Evolutionary conservation across 2,888 invertebrate species (phyloP).

Genomic region (Tetranychus truncatus): DNA sequence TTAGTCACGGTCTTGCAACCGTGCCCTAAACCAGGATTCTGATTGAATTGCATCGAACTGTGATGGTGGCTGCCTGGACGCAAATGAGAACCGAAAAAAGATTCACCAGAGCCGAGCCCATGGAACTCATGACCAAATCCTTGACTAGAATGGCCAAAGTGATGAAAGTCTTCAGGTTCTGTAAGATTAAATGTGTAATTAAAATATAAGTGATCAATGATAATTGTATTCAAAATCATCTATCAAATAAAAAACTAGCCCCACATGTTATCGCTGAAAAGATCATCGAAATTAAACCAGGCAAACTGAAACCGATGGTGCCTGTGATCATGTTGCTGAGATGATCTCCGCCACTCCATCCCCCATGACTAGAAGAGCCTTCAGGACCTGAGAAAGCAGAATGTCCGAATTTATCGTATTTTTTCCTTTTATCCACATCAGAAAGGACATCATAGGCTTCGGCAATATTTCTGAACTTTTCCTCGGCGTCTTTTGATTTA

Average conservation of each 20-base stretch:
- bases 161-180: constrained; percentile 28
- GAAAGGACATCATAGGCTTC: constrained; percentile 38
- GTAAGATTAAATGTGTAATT: constrained; percentile 10
- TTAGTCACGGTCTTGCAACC: constrained; percentile 32
- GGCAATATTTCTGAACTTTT: constrained; percentile 38
- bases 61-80: constrained; percentile 17
- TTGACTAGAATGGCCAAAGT: constrained; percentile 24
- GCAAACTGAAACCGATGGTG: constrained; percentile 19
- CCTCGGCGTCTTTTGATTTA: constrained; percentile 36
- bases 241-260: not conserved
- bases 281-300: constrained; percentile 32
- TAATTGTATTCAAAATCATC: not conserved
- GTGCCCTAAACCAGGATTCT: constrained; percentile 14
- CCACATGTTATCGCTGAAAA: constrained; percentile 27
- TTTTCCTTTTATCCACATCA: constrained; percentile 34
- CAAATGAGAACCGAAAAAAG: constrained; percentile 29
- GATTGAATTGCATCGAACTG: constrained; percentile 12
- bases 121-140: constrained; percentile 25
- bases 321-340: constrained; percentile 14
- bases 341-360: constrained; percentile 26
- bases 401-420: constrained; percentile 36
- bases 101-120: constrained; percentile 30
- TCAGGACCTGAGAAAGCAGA: constrained; percentile 29
- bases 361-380: not conserved
- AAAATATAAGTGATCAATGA: not conserved